Percentiles rank a stretch among this genome's conserved stretches.
phyloP scores from a whole-genome alignment of 2,888 invertebrate species.

The Diaperis boleti region DNA sequence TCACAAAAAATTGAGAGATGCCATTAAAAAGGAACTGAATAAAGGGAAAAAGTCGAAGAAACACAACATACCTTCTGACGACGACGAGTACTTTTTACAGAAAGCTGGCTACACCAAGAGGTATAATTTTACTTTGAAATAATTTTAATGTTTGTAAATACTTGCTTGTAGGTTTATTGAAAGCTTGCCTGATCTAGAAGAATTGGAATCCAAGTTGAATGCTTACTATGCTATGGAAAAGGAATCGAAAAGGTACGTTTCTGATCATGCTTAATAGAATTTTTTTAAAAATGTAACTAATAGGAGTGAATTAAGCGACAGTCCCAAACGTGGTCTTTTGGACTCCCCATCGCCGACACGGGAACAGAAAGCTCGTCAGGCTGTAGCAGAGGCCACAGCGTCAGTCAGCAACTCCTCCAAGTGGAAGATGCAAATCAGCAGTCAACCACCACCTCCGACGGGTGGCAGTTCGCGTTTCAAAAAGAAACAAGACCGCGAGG shows the following conservation, averaged over 20 bases:
- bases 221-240: constrained; percentile 86
- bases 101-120: constrained; percentile 65
- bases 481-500: constrained; percentile 71
- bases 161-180: constrained; percentile 70
- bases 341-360: constrained; percentile 66
- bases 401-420: constrained; percentile 70
- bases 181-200: constrained; percentile 80
- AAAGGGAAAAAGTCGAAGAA: constrained; percentile 64
- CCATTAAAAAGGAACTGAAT: constrained; percentile 72
- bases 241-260: constrained; percentile 70
- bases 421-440: constrained; percentile 80
- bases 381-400: constrained; percentile 66
- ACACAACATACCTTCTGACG: constrained; percentile 62
- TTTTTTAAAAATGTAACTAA: constrained; percentile 16
- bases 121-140: constrained; percentile 49
- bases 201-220: constrained; percentile 80
- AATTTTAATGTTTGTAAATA: neutral
- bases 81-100: constrained; percentile 67
- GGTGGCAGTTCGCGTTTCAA: constrained; percentile 69
- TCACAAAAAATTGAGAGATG: constrained; percentile 76
- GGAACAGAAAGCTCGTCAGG: constrained; percentile 67
- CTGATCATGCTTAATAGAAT: constrained; percentile 4
- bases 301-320: constrained; percentile 60
- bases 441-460: constrained; percentile 64
- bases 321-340: constrained; percentile 57